Percentiles rank a stretch among this genome's conserved stretches.
Conservation (phyloP, 1,140 invertebrate genomes). For the Ganaspis sp. region DNA sequence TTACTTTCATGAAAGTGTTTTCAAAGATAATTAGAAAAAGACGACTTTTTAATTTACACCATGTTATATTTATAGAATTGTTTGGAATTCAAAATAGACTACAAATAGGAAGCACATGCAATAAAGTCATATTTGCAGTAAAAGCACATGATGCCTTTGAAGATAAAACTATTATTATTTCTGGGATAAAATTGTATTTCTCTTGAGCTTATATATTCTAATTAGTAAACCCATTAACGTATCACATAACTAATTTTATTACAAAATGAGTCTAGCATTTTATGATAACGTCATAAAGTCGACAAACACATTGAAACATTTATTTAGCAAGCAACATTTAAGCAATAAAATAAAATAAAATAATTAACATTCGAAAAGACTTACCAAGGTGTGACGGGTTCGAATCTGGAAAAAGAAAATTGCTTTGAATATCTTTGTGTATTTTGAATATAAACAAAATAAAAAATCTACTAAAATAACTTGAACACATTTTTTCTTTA, state of each 20-base stretch:
- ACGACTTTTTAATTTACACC: neutral
- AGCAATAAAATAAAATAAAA: neutral
- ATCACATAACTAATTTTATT: neutral
- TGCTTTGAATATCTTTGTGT: neutral
- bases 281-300: neutral
- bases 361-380: slow-evolving; percentile 50
- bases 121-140: neutral
- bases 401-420: slow-evolving; percentile 71
- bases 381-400: slow-evolving; percentile 71
- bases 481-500: neutral
- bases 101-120: neutral
- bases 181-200: neutral
- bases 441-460: neutral
- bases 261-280: neutral
- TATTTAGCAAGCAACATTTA: neutral
- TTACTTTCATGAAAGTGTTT: neutral
- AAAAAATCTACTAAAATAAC: neutral
- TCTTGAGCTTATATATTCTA: neutral
- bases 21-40: neutral
- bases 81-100: neutral
- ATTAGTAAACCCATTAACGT: neutral
- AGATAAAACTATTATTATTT: neutral
- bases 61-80: neutral
- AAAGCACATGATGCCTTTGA: neutral
- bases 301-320: neutral